Percentiles rank a stretch among this genome's conserved stretches.
Evolutionary conservation across 1,140 invertebrate genomes (phyloP).

Genomic region (Drosophila prosaltans): DNA sequence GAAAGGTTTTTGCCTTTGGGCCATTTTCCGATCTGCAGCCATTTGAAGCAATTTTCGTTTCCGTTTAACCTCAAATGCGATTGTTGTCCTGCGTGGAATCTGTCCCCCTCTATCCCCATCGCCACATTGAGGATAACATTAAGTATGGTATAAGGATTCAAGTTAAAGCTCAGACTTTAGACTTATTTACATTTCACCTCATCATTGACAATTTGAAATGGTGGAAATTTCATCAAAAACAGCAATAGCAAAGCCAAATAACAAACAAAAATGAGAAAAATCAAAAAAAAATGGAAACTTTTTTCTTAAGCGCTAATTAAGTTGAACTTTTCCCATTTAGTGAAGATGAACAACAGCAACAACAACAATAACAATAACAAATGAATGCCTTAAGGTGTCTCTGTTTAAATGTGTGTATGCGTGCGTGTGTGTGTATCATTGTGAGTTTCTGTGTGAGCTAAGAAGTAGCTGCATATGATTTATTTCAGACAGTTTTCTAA

Average conservation of each 20-base stretch:
- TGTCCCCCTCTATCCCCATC: not conserved
- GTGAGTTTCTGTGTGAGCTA: too few relatives aligned
- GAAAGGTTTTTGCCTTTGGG: slow-evolving; percentile 45
- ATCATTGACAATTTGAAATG: slow-evolving; percentile 43
- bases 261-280: slow-evolving; percentile 12
- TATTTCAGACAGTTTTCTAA: slow-evolving; percentile 68
- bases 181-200: slow-evolving; percentile 55
- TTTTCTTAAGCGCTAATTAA: slow-evolving; percentile 57
- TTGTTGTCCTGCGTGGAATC: slow-evolving; percentile 62
- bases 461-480: slow-evolving; percentile 60
- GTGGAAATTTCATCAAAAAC: slow-evolving; percentile 45
- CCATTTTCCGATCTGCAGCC: slow-evolving; percentile 65
- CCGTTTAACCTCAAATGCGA: slow-evolving; percentile 61
- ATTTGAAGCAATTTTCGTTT: slow-evolving; percentile 69
- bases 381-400: slow-evolving; percentile 2
- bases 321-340: slow-evolving; percentile 69
- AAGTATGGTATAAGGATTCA: not conserved
- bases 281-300: not conserved
- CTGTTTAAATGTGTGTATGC: not conserved
- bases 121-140: not conserved
- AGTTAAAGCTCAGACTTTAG: slow-evolving; percentile 36
- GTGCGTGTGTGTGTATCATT: not conserved
- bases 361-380: not conserved
- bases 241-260: slow-evolving; percentile 7
- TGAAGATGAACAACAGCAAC: slow-evolving; percentile 14